phyloP scores from a whole-genome alignment of 2,113 vertebrate species.

The Alosa alosa region DNA sequence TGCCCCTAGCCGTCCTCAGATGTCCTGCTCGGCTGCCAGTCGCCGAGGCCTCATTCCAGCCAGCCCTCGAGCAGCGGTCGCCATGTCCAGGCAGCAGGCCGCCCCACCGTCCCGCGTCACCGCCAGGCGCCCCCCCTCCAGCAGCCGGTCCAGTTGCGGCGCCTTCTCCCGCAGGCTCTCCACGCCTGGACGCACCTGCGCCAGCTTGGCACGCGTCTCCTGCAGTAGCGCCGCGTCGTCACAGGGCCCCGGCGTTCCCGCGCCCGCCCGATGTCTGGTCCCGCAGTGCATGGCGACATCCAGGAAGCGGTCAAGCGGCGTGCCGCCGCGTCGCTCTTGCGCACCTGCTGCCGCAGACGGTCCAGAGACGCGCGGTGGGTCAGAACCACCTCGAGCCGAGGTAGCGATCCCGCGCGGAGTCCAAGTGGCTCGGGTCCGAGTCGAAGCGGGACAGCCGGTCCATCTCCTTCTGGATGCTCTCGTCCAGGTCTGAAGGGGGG shows the following conservation, averaged over 20 bases:
- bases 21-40: slow-evolving; percentile 52
- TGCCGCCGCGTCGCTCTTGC: slow-evolving; percentile 70
- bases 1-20: slow-evolving; percentile 42
- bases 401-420: too few relatives aligned
- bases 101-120: slow-evolving; percentile 63
- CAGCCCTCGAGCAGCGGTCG: slow-evolving; percentile 63
- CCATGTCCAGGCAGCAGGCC: slow-evolving; percentile 79
- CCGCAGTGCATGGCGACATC: too few relatives aligned
- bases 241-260: too few relatives aligned
- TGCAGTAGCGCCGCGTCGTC: slow-evolving; percentile 49
- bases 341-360: slow-evolving; percentile 72
- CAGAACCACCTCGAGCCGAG: slow-evolving; percentile 68
- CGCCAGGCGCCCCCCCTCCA: slow-evolving; percentile 71
- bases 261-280: too few relatives aligned
- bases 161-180: slow-evolving; percentile 76
- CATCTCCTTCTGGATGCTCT: slow-evolving; percentile 74
- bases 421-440: slow-evolving; percentile 67
- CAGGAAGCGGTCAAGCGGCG: slow-evolving; percentile 80
- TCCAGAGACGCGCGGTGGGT: slow-evolving; percentile 77
- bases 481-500: slow-evolving; percentile 64
- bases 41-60: too few relatives aligned
- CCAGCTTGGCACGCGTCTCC: slow-evolving; percentile 55
- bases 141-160: slow-evolving; percentile 73
- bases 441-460: slow-evolving; percentile 73
- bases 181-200: slow-evolving; percentile 64